A percentile compares a stretch with the other conserved stretches of the same genome.
These are phyloP conservation scores for Osedax fenrisi DNA, from an alignment of 2,888 invertebrate genomes.

Conservation along the genomic window DNA sequence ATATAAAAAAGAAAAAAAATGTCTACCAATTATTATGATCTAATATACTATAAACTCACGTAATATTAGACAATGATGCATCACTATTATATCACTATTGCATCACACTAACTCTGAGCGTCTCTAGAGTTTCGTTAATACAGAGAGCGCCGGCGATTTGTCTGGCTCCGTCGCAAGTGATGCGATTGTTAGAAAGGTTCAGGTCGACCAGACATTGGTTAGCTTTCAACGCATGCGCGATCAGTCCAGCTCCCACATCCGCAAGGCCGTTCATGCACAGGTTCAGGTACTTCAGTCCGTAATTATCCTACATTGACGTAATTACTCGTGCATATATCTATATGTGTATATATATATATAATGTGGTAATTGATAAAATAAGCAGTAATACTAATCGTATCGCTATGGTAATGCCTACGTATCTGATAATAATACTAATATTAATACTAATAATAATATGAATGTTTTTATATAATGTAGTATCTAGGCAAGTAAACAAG, in stretches of 20 bases:
- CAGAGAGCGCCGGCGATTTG: conserved; percentile 39
- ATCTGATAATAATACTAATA: no score
- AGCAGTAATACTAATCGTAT: background rate
- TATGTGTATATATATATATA: no score
- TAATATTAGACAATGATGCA: no score
- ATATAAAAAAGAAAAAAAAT: no score
- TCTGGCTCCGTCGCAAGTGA: conserved; percentile 40
- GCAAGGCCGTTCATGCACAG: conserved; percentile 45
- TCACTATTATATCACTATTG: no score
- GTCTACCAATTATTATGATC: no score
- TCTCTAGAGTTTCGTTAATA: conserved; percentile 36
- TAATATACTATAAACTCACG: no score
- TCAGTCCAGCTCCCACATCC: conserved; percentile 39
- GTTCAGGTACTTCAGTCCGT: conserved; percentile 40
- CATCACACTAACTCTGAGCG: conserved; percentile 35
- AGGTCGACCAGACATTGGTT: conserved; percentile 42
- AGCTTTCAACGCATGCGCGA: conserved; percentile 40
- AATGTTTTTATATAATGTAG: no score
- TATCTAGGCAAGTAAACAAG: no score
- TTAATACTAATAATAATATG: no score
- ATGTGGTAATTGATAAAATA: background rate
- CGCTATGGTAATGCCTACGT: background rate
- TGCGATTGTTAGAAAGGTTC: conserved; percentile 43
- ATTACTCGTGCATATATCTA: background rate
- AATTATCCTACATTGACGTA: conserved; percentile 38